These are phyloP conservation scores for Idaea dimidiata DNA, from an alignment of 2,888 invertebrate genomes.

Conservation along the genomic window DNA sequence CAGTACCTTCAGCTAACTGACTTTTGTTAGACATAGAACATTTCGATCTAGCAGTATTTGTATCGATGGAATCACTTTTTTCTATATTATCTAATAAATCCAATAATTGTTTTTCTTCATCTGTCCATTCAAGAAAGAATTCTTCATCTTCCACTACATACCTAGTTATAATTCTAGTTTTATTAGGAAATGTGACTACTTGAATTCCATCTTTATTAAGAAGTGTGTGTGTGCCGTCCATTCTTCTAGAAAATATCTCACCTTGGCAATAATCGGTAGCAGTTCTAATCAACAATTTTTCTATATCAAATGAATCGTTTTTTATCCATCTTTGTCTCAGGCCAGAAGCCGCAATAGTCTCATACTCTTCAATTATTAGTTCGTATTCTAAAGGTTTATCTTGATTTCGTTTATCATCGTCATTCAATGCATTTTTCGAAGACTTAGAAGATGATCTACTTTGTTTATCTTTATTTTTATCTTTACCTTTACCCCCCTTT, in stretches of 20 bases:
- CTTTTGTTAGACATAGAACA: constrained; percentile 48
- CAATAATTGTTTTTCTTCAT: constrained; percentile 55
- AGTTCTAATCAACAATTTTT: constrained; percentile 60
- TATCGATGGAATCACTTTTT: constrained; percentile 34
- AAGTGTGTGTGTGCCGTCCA: constrained; percentile 64
- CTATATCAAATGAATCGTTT: constrained; percentile 41
- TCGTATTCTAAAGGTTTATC: constrained; percentile 42
- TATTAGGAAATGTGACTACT: constrained; percentile 62
- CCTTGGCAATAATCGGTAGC: constrained; percentile 67
- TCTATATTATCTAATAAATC: constrained; percentile 33
- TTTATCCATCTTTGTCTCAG: constrained; percentile 54
- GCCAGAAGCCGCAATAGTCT: constrained; percentile 56
- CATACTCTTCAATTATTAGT: constrained; percentile 60
- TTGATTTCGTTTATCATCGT: constrained; percentile 33
- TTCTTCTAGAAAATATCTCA: constrained; percentile 66
- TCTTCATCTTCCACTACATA: constrained; percentile 58
- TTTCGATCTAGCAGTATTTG: constrained; percentile 39
- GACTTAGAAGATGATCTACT: constrained; percentile 46
- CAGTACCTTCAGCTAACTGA: constrained; percentile 30
- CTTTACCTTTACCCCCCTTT: constrained; percentile 44
- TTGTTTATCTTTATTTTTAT: constrained; percentile 42
- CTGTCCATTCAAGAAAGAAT: constrained; percentile 67
- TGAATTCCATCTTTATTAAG: constrained; percentile 66
- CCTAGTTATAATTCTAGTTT: constrained; percentile 61
- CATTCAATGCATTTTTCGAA: constrained; percentile 37